A percentile compares a stretch with the other conserved stretches of the same genome.
Conservation (phyloP, 2,888 invertebrate species). For the Antheraea yamamai region DNA sequence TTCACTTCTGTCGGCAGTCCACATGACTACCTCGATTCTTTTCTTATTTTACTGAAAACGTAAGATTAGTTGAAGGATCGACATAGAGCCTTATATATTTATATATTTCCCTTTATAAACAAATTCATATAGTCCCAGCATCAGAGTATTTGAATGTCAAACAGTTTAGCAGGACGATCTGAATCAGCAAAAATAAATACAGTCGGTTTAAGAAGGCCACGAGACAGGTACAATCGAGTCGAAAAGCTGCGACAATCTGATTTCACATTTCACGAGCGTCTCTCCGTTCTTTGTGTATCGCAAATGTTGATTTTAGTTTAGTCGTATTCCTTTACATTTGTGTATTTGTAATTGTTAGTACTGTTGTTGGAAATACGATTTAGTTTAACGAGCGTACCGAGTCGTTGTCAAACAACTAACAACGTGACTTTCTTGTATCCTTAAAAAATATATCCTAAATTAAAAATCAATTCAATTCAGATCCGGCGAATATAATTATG, state of each 20-base stretch:
- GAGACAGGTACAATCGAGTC: constrained; percentile 41
- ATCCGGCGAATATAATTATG: no score
- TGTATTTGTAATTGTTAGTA: constrained; percentile 5
- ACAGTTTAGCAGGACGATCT: constrained; percentile 29
- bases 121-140: background rate
- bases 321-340: constrained; percentile 38
- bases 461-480: no score
- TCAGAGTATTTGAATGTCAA: constrained; percentile 28
- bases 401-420: background rate
- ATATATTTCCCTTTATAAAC: background rate
- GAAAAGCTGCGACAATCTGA: constrained; percentile 60
- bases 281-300: constrained; percentile 39
- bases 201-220: constrained; percentile 26
- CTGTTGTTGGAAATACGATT: background rate
- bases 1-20: no score
- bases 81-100: background rate
- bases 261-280: constrained; percentile 65
- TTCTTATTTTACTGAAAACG: background rate
- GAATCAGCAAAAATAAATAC: constrained; percentile 11
- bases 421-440: background rate
- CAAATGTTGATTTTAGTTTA: constrained; percentile 31
- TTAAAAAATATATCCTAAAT: no score
- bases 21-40: no score
- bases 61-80: background rate
- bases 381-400: background rate